Evolutionary conservation across 2,888 invertebrate species (phyloP).

Genomic region (Empis livida): DNA sequence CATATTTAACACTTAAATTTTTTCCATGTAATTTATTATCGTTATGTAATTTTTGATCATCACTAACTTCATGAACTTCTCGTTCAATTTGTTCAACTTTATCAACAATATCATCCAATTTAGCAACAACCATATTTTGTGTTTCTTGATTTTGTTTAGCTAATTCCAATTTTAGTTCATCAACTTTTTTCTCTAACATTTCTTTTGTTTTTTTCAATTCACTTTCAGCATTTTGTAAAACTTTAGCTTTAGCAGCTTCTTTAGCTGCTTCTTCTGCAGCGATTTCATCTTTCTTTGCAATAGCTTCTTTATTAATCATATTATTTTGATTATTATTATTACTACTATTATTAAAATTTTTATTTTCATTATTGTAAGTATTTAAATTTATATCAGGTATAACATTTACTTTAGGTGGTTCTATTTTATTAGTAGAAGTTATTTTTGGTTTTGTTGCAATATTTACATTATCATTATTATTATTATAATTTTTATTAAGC

Average conservation of each 20-base stretch:
- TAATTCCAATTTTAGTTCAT: constrained; percentile 38
- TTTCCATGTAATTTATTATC: too few species aligned
- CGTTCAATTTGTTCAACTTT: constrained; percentile 36
- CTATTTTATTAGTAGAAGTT: neutral
- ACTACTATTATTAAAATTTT: neutral
- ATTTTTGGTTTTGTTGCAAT: neutral
- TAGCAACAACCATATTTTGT: constrained; percentile 25
- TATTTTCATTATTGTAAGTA: neutral
- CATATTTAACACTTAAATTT: too few species aligned
- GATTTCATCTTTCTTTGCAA: constrained; percentile 37
- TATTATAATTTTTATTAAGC: too few species aligned
- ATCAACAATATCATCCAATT: constrained; percentile 26
- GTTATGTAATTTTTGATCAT: neutral
- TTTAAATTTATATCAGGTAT: constrained; percentile 4
- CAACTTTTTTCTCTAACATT: constrained; percentile 27
- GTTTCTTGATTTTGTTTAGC: constrained; percentile 30
- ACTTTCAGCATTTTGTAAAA: constrained; percentile 28
- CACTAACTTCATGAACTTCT: constrained; percentile 36
- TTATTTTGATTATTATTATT: constrained; percentile 11
- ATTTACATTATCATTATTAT: neutral
- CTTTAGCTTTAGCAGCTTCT: constrained; percentile 20
- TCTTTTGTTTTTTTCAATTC: constrained; percentile 28
- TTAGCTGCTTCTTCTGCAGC: constrained; percentile 28
- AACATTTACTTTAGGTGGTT: constrained; percentile 1
- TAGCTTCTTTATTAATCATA: constrained; percentile 33